A percentile compares a stretch with the other conserved stretches of the same genome.
phyloP scores from a whole-genome alignment of 2,797 vertebrate genomes.

The Adrianichthys oophorus region DNA sequence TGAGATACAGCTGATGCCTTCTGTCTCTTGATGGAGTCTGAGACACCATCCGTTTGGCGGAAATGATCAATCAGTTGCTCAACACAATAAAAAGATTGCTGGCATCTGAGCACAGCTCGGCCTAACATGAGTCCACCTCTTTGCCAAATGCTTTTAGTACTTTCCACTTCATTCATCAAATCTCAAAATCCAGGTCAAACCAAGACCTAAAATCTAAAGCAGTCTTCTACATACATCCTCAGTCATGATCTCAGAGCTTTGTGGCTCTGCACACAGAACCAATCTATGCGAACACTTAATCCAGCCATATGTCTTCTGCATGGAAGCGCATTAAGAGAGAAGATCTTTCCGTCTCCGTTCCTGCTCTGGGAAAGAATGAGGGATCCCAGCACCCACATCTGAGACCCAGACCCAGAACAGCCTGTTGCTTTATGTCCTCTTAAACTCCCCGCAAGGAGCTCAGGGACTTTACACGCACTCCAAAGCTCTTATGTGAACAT shows the following conservation, averaged over 20 bases:
- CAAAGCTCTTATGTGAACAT: constrained; percentile 54
- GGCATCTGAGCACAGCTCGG: background rate
- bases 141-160: background rate
- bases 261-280: constrained; percentile 5
- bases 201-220: constrained; percentile 2
- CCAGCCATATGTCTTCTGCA: constrained; percentile 45
- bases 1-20: too few species aligned
- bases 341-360: constrained; percentile 55
- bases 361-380: constrained; percentile 49
- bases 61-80: too few species aligned
- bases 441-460: constrained; percentile 45
- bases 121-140: background rate
- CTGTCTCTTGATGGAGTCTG: too few species aligned
- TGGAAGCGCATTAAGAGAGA: constrained; percentile 53
- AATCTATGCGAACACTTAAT: constrained; percentile 30
- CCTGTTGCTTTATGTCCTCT: constrained; percentile 53
- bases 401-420: constrained; percentile 57
- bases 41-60: too few species aligned
- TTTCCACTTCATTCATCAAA: background rate
- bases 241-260: constrained; percentile 12
- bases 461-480: constrained; percentile 36
- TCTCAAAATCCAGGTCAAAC: background rate
- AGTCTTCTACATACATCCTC: constrained; percentile 18
- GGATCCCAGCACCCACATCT: constrained; percentile 70
- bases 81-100: too few species aligned